These are phyloP conservation scores for Lasioglossum malachurum DNA, from an alignment of 2,888 invertebrate species.

Conservation along the genomic window DNA sequence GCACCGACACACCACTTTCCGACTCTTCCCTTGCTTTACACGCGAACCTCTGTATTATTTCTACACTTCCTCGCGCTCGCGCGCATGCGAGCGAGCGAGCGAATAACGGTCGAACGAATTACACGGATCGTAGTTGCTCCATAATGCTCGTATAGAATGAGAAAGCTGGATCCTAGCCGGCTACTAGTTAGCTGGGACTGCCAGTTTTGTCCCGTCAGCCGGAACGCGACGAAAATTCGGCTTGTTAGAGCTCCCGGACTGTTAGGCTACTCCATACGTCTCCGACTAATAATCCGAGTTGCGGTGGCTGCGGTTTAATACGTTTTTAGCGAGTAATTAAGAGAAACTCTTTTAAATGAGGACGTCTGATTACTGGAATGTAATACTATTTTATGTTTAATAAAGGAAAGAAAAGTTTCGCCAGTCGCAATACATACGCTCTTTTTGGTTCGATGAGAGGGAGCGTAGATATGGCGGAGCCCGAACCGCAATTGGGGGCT, in stretches of 20 bases:
- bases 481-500: not conserved
- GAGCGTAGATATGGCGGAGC: not conserved
- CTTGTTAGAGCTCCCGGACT: not conserved
- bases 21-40: conserved; percentile 58
- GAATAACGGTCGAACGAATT: conserved; percentile 35
- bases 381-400: not conserved
- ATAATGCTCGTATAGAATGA: conserved; percentile 37
- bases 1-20: conserved; percentile 24
- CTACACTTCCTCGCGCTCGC: conserved; percentile 50
- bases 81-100: conserved; percentile 15
- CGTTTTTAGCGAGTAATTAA: not conserved
- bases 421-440: not conserved
- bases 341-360: not conserved
- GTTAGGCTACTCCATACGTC: not conserved
- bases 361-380: not conserved
- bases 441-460: not conserved
- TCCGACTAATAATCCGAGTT: not conserved
- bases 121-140: conserved; percentile 36
- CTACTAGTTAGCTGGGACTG: not conserved
- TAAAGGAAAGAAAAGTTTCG: not conserved
- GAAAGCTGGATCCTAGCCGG: conserved; percentile 3
- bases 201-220: not conserved
- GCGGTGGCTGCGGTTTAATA: not conserved
- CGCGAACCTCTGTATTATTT: conserved; percentile 57
- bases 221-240: not conserved